A percentile compares a stretch with the other conserved stretches of the same genome.
Conservation (phyloP, 2,888 invertebrate species). For the Hecatera dysodea region DNA sequence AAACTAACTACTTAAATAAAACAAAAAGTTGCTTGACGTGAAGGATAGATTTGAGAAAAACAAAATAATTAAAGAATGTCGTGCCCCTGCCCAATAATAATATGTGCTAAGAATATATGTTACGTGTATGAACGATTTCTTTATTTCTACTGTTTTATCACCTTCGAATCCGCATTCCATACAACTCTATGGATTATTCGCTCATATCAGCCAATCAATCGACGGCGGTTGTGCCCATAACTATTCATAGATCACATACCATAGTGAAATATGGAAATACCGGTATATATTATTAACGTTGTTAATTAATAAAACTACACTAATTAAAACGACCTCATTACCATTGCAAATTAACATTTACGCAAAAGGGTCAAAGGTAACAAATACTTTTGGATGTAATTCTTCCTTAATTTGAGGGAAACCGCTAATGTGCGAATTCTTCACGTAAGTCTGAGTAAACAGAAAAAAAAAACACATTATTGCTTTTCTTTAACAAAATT, state of each 20-base stretch:
- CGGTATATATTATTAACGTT: slow-evolving; percentile 61
- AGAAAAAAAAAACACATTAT: background rate
- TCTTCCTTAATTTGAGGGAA: slow-evolving; percentile 21
- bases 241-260: slow-evolving; percentile 65
- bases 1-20: slow-evolving; percentile 19
- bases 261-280: slow-evolving; percentile 55
- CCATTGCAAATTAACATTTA: slow-evolving; percentile 18
- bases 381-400: background rate
- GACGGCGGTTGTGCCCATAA: slow-evolving; percentile 29
- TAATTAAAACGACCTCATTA: slow-evolving; percentile 44
- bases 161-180: slow-evolving; percentile 71
- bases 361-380: slow-evolving; percentile 26
- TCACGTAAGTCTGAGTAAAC: background rate
- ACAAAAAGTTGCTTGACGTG: background rate
- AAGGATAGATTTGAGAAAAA: slow-evolving; percentile 21
- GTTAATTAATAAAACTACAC: slow-evolving; percentile 42
- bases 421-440: slow-evolving; percentile 6
- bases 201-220: slow-evolving; percentile 37
- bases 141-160: slow-evolving; percentile 45
- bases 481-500: background rate
- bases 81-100: slow-evolving; percentile 10
- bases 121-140: slow-evolving; percentile 52
- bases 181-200: slow-evolving; percentile 62
- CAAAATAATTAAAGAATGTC: slow-evolving; percentile 15
- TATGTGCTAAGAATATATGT: slow-evolving; percentile 49